Percentiles rank a stretch among this genome's conserved stretches.
Evolutionary conservation across 1,140 invertebrate genomes (phyloP).

Genomic region (Aphaenogaster floridana): DNA sequence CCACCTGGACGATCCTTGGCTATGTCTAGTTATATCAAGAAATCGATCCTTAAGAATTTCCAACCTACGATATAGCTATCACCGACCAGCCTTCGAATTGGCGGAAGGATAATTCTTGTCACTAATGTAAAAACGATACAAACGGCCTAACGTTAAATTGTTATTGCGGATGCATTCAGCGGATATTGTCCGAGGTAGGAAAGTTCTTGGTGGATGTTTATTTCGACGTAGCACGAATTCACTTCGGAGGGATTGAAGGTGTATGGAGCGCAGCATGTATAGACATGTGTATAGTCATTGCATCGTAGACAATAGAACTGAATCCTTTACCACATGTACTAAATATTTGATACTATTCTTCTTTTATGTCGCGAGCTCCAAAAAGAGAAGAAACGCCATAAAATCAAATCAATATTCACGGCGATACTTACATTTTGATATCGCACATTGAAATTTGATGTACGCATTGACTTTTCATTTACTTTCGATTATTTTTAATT

Average conservation of each 20-base stretch:
- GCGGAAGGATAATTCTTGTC: background rate
- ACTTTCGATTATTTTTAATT: background rate
- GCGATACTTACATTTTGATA: background rate
- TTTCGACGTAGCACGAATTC: background rate
- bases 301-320: background rate
- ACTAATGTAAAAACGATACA: background rate
- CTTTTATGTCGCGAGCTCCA: background rate
- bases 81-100: background rate
- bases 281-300: slow-evolving; percentile 13
- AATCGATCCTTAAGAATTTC: background rate
- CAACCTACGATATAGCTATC: too few relatives aligned
- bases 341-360: background rate
- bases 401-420: background rate
- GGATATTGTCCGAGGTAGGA: background rate
- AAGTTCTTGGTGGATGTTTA: background rate
- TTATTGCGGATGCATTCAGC: background rate
- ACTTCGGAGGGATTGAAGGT: background rate
- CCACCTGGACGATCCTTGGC: slow-evolving; percentile 1
- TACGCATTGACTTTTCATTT: background rate
- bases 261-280: background rate
- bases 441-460: background rate
- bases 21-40: background rate
- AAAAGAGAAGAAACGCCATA: background rate
- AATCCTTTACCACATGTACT: slow-evolving; percentile 23
- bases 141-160: background rate